Evolutionary conservation across 2,888 invertebrate species (phyloP).

Genomic region (Mimachlamys varia): DNA sequence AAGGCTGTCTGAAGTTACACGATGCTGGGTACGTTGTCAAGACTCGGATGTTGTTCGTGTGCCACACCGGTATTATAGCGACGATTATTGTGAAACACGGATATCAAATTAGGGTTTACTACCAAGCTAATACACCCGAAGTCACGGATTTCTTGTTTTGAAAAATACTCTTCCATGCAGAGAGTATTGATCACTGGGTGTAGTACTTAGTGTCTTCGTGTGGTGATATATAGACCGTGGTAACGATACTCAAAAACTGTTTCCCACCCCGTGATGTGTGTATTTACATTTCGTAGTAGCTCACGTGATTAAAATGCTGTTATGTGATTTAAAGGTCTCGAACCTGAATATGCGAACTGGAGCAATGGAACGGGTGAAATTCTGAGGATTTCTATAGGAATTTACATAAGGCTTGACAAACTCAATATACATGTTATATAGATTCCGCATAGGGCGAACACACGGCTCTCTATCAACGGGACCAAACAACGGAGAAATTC

Average conservation of each 20-base stretch:
- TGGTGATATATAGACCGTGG: not conserved
- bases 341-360: not conserved
- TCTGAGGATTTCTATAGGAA: not conserved
- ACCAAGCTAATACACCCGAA: not conserved
- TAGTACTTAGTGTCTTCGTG: not conserved
- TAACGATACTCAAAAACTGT: not conserved
- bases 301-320: slow-evolving; percentile 22
- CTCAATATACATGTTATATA: not conserved
- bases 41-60: not conserved
- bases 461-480: not conserved
- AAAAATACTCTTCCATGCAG: not conserved
- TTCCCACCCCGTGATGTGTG: slow-evolving; percentile 12
- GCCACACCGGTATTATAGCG: not conserved
- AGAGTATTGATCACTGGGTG: not conserved
- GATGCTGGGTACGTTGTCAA: not conserved
- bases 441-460: not conserved
- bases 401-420: not conserved
- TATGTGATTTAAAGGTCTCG: slow-evolving; percentile 2
- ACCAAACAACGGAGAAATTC: no score
- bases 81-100: not conserved
- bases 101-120: slow-evolving; percentile 26
- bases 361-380: not conserved
- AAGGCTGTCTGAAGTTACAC: not conserved
- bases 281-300: not conserved
- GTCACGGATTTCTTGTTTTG: not conserved